A percentile compares a stretch with the other conserved stretches of the same genome.
These are phyloP conservation scores for Sphenodon punctatus DNA, from an alignment of 2,797 vertebrate genomes.

Conservation along the genomic window DNA sequence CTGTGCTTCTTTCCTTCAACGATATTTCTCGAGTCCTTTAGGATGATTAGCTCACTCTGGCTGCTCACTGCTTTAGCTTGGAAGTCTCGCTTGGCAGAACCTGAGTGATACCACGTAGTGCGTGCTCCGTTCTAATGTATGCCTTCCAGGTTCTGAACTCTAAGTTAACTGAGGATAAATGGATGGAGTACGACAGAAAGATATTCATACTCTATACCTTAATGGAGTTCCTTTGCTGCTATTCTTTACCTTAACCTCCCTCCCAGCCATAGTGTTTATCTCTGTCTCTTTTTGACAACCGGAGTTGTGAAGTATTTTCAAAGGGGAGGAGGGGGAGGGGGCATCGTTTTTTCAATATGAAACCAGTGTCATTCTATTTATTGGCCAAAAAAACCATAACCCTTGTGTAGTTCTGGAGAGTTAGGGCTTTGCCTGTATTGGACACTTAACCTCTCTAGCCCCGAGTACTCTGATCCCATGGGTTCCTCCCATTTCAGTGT, in stretches of 20 bases:
- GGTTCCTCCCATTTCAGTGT: background rate
- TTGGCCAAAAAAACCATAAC: background rate
- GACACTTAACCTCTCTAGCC: background rate
- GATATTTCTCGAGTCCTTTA: background rate
- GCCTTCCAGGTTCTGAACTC: background rate
- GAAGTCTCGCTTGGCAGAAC: background rate
- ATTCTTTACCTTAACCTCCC: background rate
- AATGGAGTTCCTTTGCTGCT: accelerated
- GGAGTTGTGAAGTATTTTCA: background rate
- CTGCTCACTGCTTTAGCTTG: accelerated
- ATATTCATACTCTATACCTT: background rate
- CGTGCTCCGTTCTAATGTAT: background rate
- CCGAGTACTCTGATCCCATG: background rate
- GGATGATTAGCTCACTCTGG: accelerated
- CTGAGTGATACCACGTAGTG: background rate
- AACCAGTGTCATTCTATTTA: background rate
- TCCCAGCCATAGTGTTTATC: background rate
- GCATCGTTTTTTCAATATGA: background rate
- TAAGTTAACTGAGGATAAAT: background rate
- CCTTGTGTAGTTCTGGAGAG: background rate
- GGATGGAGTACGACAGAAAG: background rate
- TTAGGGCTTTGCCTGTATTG: background rate
- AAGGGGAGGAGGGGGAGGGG: no score
- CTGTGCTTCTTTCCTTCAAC: accelerated
- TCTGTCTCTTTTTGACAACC: accelerated